Conservation (phyloP, 1,140 invertebrate species). For the Leucophenga varia region DNA sequence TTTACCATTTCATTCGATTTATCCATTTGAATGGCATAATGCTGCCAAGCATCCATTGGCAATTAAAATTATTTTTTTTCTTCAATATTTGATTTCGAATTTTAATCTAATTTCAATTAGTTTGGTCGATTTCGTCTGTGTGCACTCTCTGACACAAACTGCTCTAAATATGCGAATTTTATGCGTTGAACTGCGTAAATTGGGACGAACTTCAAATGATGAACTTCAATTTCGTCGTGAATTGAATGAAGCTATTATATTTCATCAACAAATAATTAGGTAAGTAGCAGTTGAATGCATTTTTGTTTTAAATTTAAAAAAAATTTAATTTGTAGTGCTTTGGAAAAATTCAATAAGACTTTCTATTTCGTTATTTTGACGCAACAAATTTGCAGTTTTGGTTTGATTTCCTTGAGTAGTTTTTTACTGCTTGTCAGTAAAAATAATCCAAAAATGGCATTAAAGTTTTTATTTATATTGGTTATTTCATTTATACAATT, state of each 20-base stretch:
- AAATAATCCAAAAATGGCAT: slow-evolving; percentile 28
- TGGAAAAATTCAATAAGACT: slow-evolving; percentile 20
- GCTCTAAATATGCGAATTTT: no score
- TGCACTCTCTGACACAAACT: no score
- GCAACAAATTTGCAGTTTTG: slow-evolving; percentile 38
- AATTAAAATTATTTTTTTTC: no score
- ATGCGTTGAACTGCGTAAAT: slow-evolving; percentile 24
- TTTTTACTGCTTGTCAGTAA: slow-evolving; percentile 36
- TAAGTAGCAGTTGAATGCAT: no score
- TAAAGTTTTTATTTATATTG: slow-evolving; percentile 35
- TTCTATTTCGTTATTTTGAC: slow-evolving; percentile 32
- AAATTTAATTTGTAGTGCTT: slow-evolving; percentile 15
- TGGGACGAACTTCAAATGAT: slow-evolving; percentile 22
- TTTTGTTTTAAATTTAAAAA: no score
- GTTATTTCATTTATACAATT: slow-evolving; percentile 30
- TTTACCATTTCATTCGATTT: no score
- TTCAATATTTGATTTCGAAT: no score
- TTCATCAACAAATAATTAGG: slow-evolving; percentile 40
- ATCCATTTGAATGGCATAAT: no score
- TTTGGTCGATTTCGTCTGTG: no score
- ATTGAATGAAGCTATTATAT: slow-evolving; percentile 20
- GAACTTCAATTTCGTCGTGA: slow-evolving; percentile 11
- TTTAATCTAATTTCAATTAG: no score
- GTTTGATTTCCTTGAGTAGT: slow-evolving; percentile 35
- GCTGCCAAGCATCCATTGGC: no score